These are phyloP conservation scores for Drosophila arizonae DNA, from an alignment of 1,140 invertebrate genomes.

Conservation along the genomic window DNA sequence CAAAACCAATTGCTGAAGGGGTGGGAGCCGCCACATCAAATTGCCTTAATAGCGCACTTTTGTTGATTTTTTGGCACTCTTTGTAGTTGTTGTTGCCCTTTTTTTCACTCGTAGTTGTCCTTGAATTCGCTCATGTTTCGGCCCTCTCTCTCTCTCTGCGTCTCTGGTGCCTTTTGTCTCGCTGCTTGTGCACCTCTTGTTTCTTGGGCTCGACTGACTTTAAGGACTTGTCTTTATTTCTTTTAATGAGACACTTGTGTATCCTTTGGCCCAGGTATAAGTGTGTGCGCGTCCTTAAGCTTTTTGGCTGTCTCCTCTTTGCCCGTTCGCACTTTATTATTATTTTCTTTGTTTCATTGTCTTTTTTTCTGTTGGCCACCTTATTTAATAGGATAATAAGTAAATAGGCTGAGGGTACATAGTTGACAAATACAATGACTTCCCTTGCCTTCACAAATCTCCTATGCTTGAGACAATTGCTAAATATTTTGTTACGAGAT, in stretches of 20 bases:
- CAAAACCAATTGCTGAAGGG: not conserved
- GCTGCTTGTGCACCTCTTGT: slow-evolving; percentile 7
- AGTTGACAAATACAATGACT: slow-evolving; percentile 19
- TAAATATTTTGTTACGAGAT: not conserved
- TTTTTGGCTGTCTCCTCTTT: slow-evolving; percentile 29
- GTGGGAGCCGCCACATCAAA: slow-evolving; percentile 55
- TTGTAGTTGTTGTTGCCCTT: slow-evolving; percentile 49
- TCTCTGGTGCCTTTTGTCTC: slow-evolving; percentile 10
- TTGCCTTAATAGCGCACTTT: slow-evolving; percentile 78
- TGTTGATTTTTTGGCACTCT: slow-evolving; percentile 65
- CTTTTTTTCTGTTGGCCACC: slow-evolving; percentile 42
- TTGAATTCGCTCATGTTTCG: slow-evolving; percentile 72
- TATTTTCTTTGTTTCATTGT: slow-evolving; percentile 19
- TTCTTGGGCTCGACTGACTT: slow-evolving; percentile 54
- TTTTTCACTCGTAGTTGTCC: slow-evolving; percentile 64
- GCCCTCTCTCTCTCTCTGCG: slow-evolving; percentile 23
- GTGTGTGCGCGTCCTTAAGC: slow-evolving; percentile 63
- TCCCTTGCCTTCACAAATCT: not conserved
- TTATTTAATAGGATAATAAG: slow-evolving; percentile 78
- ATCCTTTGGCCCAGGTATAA: slow-evolving; percentile 68
- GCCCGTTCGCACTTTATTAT: slow-evolving; percentile 18
- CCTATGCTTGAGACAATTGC: slow-evolving; percentile 3
- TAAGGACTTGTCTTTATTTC: slow-evolving; percentile 79
- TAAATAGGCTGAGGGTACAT: slow-evolving; percentile 64
- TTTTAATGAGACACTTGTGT: slow-evolving; percentile 80